Evolutionary conservation across 1,140 invertebrate species (phyloP).

Genomic region (Panulirus ornatus): DNA sequence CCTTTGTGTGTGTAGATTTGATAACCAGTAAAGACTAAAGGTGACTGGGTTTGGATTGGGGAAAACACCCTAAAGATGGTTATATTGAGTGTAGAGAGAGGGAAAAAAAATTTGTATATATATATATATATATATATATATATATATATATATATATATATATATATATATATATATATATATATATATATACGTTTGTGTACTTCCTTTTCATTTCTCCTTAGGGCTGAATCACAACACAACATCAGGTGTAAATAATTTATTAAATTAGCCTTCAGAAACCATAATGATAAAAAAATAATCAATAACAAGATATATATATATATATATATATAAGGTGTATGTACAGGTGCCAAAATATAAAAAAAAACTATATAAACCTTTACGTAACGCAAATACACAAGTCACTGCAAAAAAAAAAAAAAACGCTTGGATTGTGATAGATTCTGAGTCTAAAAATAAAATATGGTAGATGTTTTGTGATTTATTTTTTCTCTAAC

Average conservation of each 20-base stretch:
- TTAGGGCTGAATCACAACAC: not conserved
- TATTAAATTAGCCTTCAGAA: constrained; percentile 55
- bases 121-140: constrained; percentile 28
- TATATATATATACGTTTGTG: constrained; percentile 16
- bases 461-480: no score
- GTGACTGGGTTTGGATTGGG: no score
- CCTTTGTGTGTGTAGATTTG: no score
- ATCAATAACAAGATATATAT: constrained; percentile 12
- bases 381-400: no score
- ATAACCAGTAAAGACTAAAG: no score
- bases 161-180: constrained; percentile 27
- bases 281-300: constrained; percentile 21
- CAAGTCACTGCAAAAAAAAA: no score
- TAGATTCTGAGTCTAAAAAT: no score
- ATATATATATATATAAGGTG: constrained; percentile 9
- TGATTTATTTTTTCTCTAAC: no score
- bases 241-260: constrained; percentile 32
- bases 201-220: no score
- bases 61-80: no score
- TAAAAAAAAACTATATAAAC: not conserved
- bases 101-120: not conserved
- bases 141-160: constrained; percentile 3
- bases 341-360: constrained; percentile 15
- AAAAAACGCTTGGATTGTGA: not conserved
- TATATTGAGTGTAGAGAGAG: no score